Percentiles rank a stretch among this genome's conserved stretches.
These are phyloP conservation scores for Esox masquinongy DNA, from an alignment of 2,797 vertebrate genomes.

Conservation along the genomic window DNA sequence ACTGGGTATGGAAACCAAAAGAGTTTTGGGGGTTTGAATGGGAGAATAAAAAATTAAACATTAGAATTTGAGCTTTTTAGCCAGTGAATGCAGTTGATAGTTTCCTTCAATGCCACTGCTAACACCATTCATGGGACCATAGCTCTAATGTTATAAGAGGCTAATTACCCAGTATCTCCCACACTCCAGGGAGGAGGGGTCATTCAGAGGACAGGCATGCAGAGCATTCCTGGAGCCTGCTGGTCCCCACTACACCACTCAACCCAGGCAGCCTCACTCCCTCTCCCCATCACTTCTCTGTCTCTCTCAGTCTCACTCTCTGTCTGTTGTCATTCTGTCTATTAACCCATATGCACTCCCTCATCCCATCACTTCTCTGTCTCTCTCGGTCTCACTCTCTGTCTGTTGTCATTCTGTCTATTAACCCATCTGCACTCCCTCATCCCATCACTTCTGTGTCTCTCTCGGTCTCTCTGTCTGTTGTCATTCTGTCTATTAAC, in stretches of 20 bases:
- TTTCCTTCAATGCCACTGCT: conserved; percentile 92
- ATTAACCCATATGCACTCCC: too few species aligned
- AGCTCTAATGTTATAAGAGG: conserved; percentile 92
- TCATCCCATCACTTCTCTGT: too few species aligned
- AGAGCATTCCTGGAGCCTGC: conserved; percentile 86
- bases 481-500: background rate
- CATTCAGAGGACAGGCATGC: conserved; percentile 94
- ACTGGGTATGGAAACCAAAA: conserved; percentile 60
- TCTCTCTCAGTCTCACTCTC: conserved; percentile 13
- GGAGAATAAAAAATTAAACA: background rate
- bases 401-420: too few species aligned
- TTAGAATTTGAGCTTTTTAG: conserved; percentile 64
- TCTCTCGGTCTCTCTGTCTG: too few species aligned
- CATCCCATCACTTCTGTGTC: too few species aligned
- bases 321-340: too few species aligned
- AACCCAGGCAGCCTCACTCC: conserved; percentile 71
- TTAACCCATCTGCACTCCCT: too few species aligned
- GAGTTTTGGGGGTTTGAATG: background rate
- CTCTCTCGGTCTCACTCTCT: too few species aligned
- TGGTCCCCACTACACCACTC: conserved; percentile 66
- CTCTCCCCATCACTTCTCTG: conserved; percentile 31
- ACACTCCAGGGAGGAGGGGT: conserved; percentile 94
- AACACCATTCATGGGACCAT: conserved; percentile 86
- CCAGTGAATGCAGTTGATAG: conserved; percentile 74
- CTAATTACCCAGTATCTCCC: conserved; percentile 98